Evolutionary conservation across 2,113 vertebrate species (phyloP).

Genomic region (Silurus glanis): DNA sequence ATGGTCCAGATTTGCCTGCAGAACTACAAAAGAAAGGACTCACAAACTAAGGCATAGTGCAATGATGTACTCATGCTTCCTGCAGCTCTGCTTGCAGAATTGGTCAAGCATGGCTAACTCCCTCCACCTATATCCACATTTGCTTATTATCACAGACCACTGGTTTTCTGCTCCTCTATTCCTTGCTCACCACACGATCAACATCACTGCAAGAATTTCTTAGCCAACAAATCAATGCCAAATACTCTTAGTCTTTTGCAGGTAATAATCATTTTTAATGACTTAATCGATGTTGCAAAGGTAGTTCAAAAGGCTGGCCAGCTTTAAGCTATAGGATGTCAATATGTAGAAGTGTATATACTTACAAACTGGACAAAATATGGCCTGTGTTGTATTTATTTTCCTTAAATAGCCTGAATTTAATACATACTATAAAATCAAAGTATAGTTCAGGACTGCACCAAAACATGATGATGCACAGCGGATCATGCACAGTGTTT

Average conservation of each 20-base stretch:
- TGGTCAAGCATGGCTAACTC: not conserved
- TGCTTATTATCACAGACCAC: slow-evolving; percentile 15
- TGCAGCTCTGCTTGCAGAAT: slow-evolving; percentile 4
- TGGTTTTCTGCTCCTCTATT: not conserved
- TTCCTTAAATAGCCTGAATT: not conserved
- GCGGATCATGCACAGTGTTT: not conserved
- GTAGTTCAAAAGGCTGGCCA: not conserved
- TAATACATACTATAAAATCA: not conserved
- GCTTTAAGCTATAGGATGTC: not conserved
- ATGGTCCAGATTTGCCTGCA: not conserved
- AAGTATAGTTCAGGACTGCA: not conserved
- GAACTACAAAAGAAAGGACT: slow-evolving; percentile 11
- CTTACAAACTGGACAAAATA: slow-evolving; percentile 11
- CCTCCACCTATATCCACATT: not conserved
- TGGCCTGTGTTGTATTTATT: not conserved
- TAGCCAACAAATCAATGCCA: slow-evolving; percentile 25
- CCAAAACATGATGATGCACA: not conserved
- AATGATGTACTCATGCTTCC: slow-evolving; percentile 36
- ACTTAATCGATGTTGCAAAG: slow-evolving; percentile 27
- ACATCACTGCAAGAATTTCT: slow-evolving; percentile 12
- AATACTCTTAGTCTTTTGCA: slow-evolving; percentile 23
- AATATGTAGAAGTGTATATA: not conserved
- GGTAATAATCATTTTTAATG: slow-evolving; percentile 29
- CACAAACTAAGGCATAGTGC: slow-evolving; percentile 22
- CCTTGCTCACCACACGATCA: not conserved